phyloP scores from a whole-genome alignment of 2,888 invertebrate genomes.

The Gisinianus flammeolus region DNA sequence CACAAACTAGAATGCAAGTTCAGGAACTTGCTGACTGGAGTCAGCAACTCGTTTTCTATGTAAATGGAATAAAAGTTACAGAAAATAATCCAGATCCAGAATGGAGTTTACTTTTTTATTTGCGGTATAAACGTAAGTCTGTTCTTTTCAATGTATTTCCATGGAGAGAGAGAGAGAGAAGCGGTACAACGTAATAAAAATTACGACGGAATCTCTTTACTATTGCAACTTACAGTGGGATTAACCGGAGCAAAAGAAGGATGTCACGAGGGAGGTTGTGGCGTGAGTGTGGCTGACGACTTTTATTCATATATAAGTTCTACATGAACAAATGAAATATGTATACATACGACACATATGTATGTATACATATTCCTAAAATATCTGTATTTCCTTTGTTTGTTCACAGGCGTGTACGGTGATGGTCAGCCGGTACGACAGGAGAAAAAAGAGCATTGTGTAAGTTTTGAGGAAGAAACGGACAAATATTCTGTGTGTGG shows the following conservation, averaged over 20 bases:
- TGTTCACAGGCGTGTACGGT: constrained; percentile 78
- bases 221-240: constrained; percentile 34
- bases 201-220: background rate
- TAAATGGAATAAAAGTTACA: constrained; percentile 56
- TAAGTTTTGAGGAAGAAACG: too few species aligned
- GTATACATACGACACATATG: background rate
- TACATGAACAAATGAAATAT: too few species aligned
- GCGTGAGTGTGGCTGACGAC: constrained; percentile 94
- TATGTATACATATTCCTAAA: background rate
- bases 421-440: constrained; percentile 78
- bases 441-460: constrained; percentile 57
- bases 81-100: constrained; percentile 79
- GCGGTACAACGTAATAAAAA: too few species aligned
- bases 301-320: constrained; percentile 66
- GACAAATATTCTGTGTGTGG: too few species aligned
- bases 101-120: constrained; percentile 80
- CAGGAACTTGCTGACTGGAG: background rate
- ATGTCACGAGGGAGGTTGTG: constrained; percentile 94
- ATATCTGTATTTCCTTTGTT: background rate
- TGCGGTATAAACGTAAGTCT: constrained; percentile 72
- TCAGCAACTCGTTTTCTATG: constrained; percentile 33
- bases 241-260: constrained; percentile 81
- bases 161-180: too few species aligned
- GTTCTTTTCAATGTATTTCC: constrained; percentile 18
- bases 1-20: background rate